These are phyloP conservation scores for Poeciliopsis occidentalis DNA, from an alignment of 2,113 vertebrate genomes.

Conservation along the genomic window DNA sequence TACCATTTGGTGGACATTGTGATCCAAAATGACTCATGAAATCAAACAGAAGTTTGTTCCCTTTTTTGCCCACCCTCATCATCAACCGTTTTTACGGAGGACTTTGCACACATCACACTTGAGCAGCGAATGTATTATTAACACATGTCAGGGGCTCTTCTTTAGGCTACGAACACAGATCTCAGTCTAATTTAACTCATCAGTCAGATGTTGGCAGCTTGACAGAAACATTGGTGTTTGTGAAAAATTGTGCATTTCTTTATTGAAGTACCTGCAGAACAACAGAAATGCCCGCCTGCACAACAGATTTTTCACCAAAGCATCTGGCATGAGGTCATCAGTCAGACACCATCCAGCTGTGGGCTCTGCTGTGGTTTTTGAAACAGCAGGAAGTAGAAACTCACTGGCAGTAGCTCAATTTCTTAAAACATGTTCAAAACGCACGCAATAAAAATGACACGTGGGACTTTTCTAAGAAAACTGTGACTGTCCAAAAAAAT, in stretches of 20 bases:
- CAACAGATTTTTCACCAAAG: constrained; percentile 7
- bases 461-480: too few relatives aligned
- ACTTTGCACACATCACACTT: constrained; percentile 10
- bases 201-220: not conserved
- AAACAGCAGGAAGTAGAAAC: too few relatives aligned
- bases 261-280: constrained; percentile 10
- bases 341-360: constrained; percentile 17
- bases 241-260: constrained; percentile 7
- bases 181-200: constrained; percentile 3
- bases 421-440: too few relatives aligned
- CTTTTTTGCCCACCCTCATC: not conserved
- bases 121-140: constrained; percentile 31
- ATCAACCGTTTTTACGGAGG: not conserved
- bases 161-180: not conserved
- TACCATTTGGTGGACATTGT: constrained; percentile 28
- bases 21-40: constrained; percentile 40
- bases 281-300: constrained; percentile 32
- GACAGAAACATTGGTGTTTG: not conserved
- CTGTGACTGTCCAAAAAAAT: too few relatives aligned
- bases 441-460: too few relatives aligned
- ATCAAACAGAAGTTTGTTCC: constrained; percentile 6
- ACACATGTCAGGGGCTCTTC: not conserved
- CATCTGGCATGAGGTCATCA: constrained; percentile 6
- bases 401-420: too few relatives aligned
- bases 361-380: not conserved